Conservation (phyloP, 2,888 invertebrate species). For the Polymixis flavicincta region DNA sequence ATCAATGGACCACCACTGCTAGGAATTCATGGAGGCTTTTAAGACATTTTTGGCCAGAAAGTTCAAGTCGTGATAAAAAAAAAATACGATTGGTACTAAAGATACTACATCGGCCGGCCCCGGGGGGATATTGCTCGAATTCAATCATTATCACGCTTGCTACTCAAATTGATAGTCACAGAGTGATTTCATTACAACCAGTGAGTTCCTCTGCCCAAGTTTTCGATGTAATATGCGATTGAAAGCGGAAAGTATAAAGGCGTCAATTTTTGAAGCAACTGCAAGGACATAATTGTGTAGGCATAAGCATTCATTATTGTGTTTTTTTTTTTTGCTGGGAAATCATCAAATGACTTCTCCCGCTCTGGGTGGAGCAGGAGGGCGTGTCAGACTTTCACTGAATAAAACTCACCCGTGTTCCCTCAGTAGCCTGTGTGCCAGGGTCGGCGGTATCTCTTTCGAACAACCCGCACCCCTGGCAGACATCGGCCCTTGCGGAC, state of each 20-base stretch:
- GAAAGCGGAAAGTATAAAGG: not conserved
- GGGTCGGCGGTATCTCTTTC: too few relatives aligned
- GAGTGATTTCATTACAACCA: not conserved
- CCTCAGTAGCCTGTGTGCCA: too few relatives aligned
- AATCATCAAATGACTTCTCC: too few relatives aligned
- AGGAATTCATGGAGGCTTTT: not conserved
- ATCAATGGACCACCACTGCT: too few relatives aligned
- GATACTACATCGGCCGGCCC: too few relatives aligned
- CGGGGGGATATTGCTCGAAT: not conserved
- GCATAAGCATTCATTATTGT: too few relatives aligned
- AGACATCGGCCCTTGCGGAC: too few relatives aligned
- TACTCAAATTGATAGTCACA: constrained; percentile 9
- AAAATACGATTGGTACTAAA: not conserved
- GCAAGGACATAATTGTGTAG: not conserved
- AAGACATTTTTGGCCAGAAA: not conserved
- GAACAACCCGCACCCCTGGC: too few relatives aligned
- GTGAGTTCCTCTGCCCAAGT: not conserved
- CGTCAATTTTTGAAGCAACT: not conserved
- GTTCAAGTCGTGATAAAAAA: not conserved
- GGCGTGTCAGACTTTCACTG: too few relatives aligned
- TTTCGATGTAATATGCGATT: not conserved
- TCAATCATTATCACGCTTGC: constrained; percentile 10
- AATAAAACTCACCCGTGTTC: too few relatives aligned
- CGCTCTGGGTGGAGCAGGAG: too few relatives aligned
- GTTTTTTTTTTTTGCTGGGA: too few relatives aligned